A percentile compares a stretch with the other conserved stretches of the same genome.
Conservation (phyloP, 2,797 vertebrate species). For the Falco novaeseelandiae region DNA sequence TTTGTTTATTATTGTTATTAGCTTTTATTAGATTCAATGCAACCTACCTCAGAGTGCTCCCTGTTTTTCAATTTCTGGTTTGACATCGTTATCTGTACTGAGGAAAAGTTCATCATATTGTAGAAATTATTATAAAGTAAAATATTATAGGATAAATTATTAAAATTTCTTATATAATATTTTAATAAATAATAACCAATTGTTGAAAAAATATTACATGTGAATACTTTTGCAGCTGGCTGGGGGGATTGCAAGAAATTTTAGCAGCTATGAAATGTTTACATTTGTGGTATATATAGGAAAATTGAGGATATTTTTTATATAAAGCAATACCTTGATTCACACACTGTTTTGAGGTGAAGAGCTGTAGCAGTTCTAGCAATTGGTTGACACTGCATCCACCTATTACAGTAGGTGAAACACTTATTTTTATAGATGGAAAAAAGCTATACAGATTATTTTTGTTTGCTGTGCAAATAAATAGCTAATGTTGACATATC, state of each 20-base stretch:
- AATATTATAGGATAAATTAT: constrained; percentile 30
- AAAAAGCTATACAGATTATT: neutral
- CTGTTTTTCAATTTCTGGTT: neutral
- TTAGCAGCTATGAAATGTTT: neutral
- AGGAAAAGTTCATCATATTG: neutral
- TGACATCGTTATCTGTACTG: neutral
- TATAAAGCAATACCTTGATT: neutral
- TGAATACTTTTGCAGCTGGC: neutral
- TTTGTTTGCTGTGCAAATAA: constrained; percentile 34
- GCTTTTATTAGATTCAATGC: constrained; percentile 10
- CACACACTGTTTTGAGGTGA: neutral
- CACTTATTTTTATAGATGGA: neutral
- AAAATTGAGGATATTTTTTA: neutral
- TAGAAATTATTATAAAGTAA: neutral
- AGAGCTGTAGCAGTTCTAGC: neutral
- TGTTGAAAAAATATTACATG: neutral
- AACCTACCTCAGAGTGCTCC: neutral
- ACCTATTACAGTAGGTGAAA: neutral
- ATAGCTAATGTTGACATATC: neutral
- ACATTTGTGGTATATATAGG: neutral
- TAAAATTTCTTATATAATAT: neutral
- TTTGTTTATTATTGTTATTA: constrained; percentile 54
- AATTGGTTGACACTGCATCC: neutral
- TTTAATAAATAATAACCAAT: constrained; percentile 12
- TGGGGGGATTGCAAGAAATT: neutral